Conservation (phyloP, 2,888 invertebrate species). For the Caradrina clavipalpis region DNA sequence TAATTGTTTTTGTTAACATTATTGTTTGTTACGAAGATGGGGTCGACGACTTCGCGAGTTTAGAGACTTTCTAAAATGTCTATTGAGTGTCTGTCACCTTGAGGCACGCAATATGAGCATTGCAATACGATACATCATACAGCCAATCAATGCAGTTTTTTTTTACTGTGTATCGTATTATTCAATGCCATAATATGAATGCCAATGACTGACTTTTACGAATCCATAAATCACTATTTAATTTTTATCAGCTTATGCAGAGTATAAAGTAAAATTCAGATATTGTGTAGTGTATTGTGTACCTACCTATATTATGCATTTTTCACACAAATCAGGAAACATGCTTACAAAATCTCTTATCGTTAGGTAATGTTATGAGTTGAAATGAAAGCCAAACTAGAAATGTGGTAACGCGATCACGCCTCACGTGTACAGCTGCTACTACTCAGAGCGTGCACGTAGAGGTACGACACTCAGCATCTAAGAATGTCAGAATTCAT, state of each 20-base stretch:
- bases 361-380: slow-evolving; percentile 63
- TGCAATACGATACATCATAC: slow-evolving; percentile 52
- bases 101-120: slow-evolving; percentile 80
- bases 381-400: slow-evolving; percentile 58
- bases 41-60: slow-evolving; percentile 84
- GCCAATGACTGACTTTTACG: slow-evolving; percentile 7
- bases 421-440: slow-evolving; percentile 54
- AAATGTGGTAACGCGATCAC: slow-evolving; percentile 54
- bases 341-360: slow-evolving; percentile 63
- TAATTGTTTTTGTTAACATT: slow-evolving; percentile 34
- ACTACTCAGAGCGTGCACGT: slow-evolving; percentile 10
- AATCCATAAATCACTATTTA: slow-evolving; percentile 11
- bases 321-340: slow-evolving; percentile 50
- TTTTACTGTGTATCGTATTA: slow-evolving; percentile 14
- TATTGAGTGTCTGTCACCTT: slow-evolving; percentile 88
- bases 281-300: no score
- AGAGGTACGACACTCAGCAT: slow-evolving; percentile 1
- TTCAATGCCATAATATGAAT: slow-evolving; percentile 13
- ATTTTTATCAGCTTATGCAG: slow-evolving; percentile 3
- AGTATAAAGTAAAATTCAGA: no score
- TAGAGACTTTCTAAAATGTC: slow-evolving; percentile 89
- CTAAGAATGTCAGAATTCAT: slow-evolving; percentile 12
- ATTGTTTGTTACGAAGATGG: slow-evolving; percentile 62
- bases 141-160: slow-evolving; percentile 29
- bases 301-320: slow-evolving; percentile 25